phyloP scores from a whole-genome alignment of 2,888 invertebrate species.

The Agrilus cyanescens region DNA sequence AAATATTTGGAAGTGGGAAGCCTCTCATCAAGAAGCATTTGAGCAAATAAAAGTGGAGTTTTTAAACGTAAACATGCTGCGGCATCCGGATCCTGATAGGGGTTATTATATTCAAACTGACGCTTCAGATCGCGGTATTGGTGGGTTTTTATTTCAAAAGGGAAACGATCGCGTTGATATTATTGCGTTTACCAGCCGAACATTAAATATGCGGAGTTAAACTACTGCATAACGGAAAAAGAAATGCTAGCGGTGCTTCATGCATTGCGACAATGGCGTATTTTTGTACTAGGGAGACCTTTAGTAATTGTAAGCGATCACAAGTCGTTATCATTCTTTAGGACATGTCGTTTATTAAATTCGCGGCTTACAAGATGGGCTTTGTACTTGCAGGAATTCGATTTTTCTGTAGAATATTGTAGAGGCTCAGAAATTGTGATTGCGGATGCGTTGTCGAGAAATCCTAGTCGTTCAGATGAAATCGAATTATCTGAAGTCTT shows the following conservation, averaged over 20 bases:
- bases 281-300: conserved; percentile 9
- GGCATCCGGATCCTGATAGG: conserved; percentile 8
- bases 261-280: conserved; percentile 10
- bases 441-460: conserved; percentile 9
- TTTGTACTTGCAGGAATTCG: conserved; percentile 14
- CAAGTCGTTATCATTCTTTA: conserved; percentile 9
- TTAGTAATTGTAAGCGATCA: conserved; percentile 13
- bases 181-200: conserved; percentile 11
- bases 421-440: conserved; percentile 9
- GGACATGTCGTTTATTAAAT: conserved; percentile 11
- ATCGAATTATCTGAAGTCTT: too few species aligned
- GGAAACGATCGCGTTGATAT: conserved; percentile 4
- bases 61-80: conserved; percentile 3
- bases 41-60: conserved; percentile 1
- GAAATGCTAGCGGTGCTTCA: conserved; percentile 12
- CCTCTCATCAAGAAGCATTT: conserved; percentile 4
- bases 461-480: too few species aligned
- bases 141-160: conserved; percentile 12
- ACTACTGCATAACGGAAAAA: conserved; percentile 10
- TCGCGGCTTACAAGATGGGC: conserved; percentile 13
- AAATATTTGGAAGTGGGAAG: conserved; percentile 2
- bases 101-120: conserved; percentile 10
- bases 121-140: conserved; percentile 11
- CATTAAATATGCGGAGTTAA: conserved; percentile 8
- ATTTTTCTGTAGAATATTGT: conserved; percentile 8